Evolutionary conservation across 2,113 vertebrate genomes (phyloP).

Genomic region (Anguilla japonica): DNA sequence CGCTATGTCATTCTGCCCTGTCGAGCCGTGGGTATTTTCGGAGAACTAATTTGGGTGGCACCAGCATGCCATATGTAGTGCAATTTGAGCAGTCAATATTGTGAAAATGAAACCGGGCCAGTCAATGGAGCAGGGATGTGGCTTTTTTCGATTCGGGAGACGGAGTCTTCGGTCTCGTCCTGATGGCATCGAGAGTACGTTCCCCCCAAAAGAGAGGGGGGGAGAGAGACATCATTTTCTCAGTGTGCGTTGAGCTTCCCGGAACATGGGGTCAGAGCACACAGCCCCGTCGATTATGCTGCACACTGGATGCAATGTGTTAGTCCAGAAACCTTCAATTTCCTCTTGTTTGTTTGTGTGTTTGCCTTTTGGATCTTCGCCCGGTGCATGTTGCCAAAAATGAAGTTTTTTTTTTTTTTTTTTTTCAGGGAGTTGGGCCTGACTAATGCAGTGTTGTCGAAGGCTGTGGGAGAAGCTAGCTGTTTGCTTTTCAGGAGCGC

Average conservation of each 20-base stretch:
- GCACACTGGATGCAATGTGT: background rate
- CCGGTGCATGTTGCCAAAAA: background rate
- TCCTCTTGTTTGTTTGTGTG: background rate
- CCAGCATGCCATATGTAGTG: background rate
- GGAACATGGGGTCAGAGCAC: background rate
- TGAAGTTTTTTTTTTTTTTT: background rate
- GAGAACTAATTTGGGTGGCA: background rate
- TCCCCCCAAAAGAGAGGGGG: background rate
- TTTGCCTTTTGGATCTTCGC: background rate
- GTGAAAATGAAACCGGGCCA: slow-evolving; percentile 4
- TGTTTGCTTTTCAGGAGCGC: background rate
- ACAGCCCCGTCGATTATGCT: background rate
- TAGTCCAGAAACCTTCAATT: slow-evolving; percentile 9
- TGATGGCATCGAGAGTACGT: background rate
- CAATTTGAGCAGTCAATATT: slow-evolving; percentile 11
- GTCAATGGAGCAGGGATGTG: slow-evolving; percentile 13
- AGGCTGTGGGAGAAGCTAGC: background rate
- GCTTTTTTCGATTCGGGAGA: slow-evolving; percentile 9
- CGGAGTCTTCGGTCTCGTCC: background rate
- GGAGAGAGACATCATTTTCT: background rate
- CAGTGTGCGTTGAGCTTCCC: background rate
- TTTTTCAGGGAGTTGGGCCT: background rate
- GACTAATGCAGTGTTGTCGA: background rate
- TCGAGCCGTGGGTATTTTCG: background rate
- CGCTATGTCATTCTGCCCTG: background rate